Evolutionary conservation across 1,140 invertebrate species (phyloP), one percentile per base, ranked within the genome.

Genomic region (Penaeus indicus): DNA sequence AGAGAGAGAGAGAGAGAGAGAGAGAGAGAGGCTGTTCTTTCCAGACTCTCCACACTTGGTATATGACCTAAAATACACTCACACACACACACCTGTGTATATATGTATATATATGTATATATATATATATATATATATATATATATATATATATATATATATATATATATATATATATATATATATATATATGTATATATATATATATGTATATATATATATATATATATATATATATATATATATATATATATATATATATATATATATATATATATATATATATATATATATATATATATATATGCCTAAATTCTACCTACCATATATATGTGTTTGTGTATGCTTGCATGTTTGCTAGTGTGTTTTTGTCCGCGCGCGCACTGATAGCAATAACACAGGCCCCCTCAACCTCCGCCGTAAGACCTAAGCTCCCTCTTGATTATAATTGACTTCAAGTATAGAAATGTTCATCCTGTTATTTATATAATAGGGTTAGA

Each of bases 91-190:
- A 32, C 63, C 16, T 67, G 5, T 13, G 25, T 67, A 67, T 67
- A 5, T 67, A 67, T 25, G 8, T 67, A 67, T 7, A 67, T 67
- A 5, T 5, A 67, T 67, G 7, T 3, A 67, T 25, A 67, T 67
- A 67, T 67, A 67, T 25, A 67, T 67, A 67, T 67, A 67, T 67
- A 67, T 67, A 67, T 67, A 25, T 67, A 67, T 67, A 67, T 67
- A 67, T 67, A 67, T 67, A 25, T 67, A 67, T 67, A 67, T 67
- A 67, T 67, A 67, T 67, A 67, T 67, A 67, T 67, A 67, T 25
- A 5, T 67, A 5, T 67, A 5, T 67, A 5, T 67, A 5, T 67
- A 5, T 25, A 5, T 67, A 5, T 67, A 5, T 67, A 4, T 67
- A 5, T 67, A 5, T 67, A 5, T 22, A 5, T 13, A 5, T 67